Percentiles rank a stretch among this genome's conserved stretches.
Evolutionary conservation across 1,140 invertebrate genomes (phyloP).

Genomic region (Meloidogyne hapla): DNA sequence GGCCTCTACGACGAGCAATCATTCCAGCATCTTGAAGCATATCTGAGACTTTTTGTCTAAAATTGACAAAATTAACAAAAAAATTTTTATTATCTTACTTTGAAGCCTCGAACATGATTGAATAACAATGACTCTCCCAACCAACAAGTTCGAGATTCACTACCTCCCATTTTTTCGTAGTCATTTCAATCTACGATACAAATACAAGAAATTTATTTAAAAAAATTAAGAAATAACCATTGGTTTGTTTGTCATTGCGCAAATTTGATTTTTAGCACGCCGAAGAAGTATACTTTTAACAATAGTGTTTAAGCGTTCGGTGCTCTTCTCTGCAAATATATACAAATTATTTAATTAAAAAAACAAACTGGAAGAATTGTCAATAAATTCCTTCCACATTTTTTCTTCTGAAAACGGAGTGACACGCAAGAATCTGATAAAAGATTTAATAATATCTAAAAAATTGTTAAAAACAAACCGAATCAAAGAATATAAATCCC

Average conservation of each 20-base stretch:
- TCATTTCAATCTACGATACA: slow-evolving; percentile 30
- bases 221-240: slow-evolving; percentile 36
- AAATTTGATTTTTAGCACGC: slow-evolving; percentile 56
- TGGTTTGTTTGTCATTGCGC: slow-evolving; percentile 47
- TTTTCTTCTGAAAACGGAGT: slow-evolving; percentile 70
- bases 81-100: slow-evolving; percentile 33
- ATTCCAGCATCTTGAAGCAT: slow-evolving; percentile 33
- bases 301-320: slow-evolving; percentile 51
- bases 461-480: slow-evolving; percentile 65
- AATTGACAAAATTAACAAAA: slow-evolving; percentile 10
- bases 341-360: background rate
- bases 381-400: slow-evolving; percentile 67
- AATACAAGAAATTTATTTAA: background rate
- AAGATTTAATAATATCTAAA: background rate
- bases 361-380: slow-evolving; percentile 31
- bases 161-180: slow-evolving; percentile 37
- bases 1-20: slow-evolving; percentile 9
- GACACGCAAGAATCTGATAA: slow-evolving; percentile 67
- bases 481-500: slow-evolving; percentile 82
- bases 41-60: slow-evolving; percentile 47
- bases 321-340: slow-evolving; percentile 19
- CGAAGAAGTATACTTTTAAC: slow-evolving; percentile 57
- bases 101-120: slow-evolving; percentile 52
- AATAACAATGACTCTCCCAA: slow-evolving; percentile 47
- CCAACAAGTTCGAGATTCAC: slow-evolving; percentile 44